Evolutionary conservation across 2,113 vertebrate species (phyloP), one percentile per base, ranked within the genome.

Genomic region (Pampusana beccarii): DNA sequence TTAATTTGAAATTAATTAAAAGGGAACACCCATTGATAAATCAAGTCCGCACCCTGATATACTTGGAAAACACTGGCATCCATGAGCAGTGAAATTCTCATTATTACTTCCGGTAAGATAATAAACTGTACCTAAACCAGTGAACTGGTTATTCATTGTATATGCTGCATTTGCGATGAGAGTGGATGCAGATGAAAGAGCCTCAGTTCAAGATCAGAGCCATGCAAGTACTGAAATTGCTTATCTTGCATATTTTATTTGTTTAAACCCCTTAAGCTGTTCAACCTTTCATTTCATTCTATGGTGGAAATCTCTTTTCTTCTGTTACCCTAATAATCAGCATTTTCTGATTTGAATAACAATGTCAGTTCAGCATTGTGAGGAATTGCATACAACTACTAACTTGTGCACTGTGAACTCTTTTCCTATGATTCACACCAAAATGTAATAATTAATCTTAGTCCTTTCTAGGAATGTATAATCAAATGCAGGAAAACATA

Each of bases 221-320:
- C 10, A 1, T 51, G 26, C 1, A 8, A 80, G 13, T 69, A 44
- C 6, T 13, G 62, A 46, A 80, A 53, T 58, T 87, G 36, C 51
- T 58, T 46, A 69, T 66, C 62, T 84, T 60, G 53, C 16, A 34
- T 80, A 78, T 94, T 86, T 83, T 78, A 57, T 80, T 81, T 90
- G 56, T 80, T 79, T 80, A 81, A 85, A 90, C 64, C 16, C 17
- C 29, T 79, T 86, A 77, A 92, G 70, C 33, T 67, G 24, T 62
- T 53, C 95, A 82, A 91, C 84, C 72, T 97, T 94, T 93, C 74
- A 50, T 92, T 92, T 95, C 29, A 54, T 87, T 93, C 80, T 42
- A 36, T 73, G 70, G 62, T 94, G 75, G 85, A 70, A 97, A 92
- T 8, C 9, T 96, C 62, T 87, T 88, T 90, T 40, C 53, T 53